phyloP scores from a whole-genome alignment of 2,113 vertebrate species.

The Tichodroma muraria region DNA sequence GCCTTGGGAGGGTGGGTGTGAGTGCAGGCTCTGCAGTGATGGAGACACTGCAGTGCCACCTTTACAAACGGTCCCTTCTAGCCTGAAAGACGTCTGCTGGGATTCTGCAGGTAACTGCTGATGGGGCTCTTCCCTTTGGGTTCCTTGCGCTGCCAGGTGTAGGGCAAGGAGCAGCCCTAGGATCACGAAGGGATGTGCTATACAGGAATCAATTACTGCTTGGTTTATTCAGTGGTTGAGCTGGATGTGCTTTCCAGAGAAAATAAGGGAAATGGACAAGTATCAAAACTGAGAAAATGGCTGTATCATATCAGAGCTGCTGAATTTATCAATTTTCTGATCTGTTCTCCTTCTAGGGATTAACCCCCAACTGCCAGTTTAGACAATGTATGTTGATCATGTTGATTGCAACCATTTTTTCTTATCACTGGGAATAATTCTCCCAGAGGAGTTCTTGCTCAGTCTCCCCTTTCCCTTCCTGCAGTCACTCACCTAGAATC shows the following conservation, averaged over 20 bases:
- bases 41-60: background rate
- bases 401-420: background rate
- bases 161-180: background rate
- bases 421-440: background rate
- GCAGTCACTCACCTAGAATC: background rate
- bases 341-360: background rate
- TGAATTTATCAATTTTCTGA: background rate
- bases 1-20: too few species aligned
- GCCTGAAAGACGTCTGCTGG: background rate
- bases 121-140: background rate
- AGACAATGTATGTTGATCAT: background rate
- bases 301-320: background rate
- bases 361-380: background rate
- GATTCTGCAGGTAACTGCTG: background rate
- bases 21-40: background rate
- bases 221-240: background rate
- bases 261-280: background rate
- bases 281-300: background rate
- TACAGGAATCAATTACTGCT: background rate
- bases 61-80: background rate
- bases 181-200: rapidly evolving
- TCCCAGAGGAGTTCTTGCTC: background rate
- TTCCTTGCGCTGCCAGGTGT: background rate
- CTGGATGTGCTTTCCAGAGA: background rate
- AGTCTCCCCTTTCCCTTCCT: background rate